Percentiles rank a stretch among this genome's conserved stretches.
phyloP scores from a whole-genome alignment of 2,113 vertebrate genomes.

The Syngnathus floridae region DNA sequence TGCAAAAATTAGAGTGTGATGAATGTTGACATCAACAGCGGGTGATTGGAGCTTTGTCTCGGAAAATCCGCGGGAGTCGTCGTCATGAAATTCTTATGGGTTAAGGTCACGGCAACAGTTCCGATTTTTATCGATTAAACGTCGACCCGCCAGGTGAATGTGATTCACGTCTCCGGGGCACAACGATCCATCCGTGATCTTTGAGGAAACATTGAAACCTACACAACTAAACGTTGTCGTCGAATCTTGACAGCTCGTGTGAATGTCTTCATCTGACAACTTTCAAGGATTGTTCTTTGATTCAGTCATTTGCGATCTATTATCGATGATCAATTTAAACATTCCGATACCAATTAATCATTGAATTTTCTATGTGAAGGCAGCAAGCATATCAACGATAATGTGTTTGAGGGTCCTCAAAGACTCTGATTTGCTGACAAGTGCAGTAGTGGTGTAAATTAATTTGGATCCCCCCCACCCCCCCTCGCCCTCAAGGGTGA shows the following conservation, averaged over 20 bases:
- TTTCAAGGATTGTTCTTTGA: neutral
- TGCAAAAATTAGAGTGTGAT: slow-evolving; percentile 45
- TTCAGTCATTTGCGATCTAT: neutral
- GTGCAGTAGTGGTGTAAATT: slow-evolving; percentile 41
- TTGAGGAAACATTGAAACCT: slow-evolving; percentile 52
- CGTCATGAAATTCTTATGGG: slow-evolving; percentile 63
- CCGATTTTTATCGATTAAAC: slow-evolving; percentile 74
- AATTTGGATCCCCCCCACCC: slow-evolving; percentile 41
- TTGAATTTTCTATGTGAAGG: neutral
- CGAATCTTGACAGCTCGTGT: slow-evolving; percentile 5
- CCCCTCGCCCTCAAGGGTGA: slow-evolving; percentile 34
- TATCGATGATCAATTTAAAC: neutral
- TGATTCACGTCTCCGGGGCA: slow-evolving; percentile 67
- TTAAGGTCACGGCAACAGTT: slow-evolving; percentile 69
- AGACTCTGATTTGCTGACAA: slow-evolving; percentile 34
- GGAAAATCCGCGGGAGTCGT: slow-evolving; percentile 42
- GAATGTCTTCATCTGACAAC: neutral
- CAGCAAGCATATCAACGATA: slow-evolving; percentile 6
- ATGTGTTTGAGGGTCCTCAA: slow-evolving; percentile 15
- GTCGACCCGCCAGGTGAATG: slow-evolving; percentile 69
- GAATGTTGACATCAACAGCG: slow-evolving; percentile 39
- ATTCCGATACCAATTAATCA: neutral
- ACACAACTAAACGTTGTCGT: slow-evolving; percentile 19
- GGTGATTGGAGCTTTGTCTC: slow-evolving; percentile 47
- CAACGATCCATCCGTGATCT: slow-evolving; percentile 63